Conservation (phyloP, 2,113 vertebrate genomes). For the Isurus oxyrinchus region DNA sequence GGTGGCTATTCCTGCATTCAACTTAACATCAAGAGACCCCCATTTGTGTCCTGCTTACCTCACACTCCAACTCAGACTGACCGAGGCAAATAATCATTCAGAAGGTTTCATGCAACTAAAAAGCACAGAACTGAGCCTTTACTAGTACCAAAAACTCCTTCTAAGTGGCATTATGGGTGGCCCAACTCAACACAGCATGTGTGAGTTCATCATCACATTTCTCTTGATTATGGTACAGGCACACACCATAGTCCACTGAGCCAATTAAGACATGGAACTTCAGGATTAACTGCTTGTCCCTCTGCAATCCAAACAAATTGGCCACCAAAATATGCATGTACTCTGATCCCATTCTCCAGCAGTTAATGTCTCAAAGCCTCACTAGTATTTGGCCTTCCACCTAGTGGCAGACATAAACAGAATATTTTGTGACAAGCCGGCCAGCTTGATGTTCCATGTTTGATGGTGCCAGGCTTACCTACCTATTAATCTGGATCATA, state of each 20-base stretch:
- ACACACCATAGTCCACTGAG: neutral
- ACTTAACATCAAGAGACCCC: neutral
- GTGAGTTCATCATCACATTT: neutral
- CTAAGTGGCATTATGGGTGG: neutral
- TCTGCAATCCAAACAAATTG: neutral
- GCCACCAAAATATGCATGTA: neutral
- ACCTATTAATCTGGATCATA: neutral
- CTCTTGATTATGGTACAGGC: neutral
- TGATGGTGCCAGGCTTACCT: neutral
- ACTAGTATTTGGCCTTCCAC: neutral
- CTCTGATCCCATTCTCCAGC: neutral
- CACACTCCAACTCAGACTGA: neutral
- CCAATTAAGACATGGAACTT: neutral
- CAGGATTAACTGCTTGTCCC: neutral
- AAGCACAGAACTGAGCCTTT: neutral
- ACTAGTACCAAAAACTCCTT: neutral
- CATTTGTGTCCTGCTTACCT: neutral
- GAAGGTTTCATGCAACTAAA: neutral
- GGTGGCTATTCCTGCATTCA: neutral
- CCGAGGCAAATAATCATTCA: neutral
- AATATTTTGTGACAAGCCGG: neutral
- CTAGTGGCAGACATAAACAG: neutral
- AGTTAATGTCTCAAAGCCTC: neutral
- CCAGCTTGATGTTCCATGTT: neutral
- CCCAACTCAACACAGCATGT: neutral